Evolutionary conservation across 2,113 vertebrate species (phyloP).

Genomic region (Tyto alba): DNA sequence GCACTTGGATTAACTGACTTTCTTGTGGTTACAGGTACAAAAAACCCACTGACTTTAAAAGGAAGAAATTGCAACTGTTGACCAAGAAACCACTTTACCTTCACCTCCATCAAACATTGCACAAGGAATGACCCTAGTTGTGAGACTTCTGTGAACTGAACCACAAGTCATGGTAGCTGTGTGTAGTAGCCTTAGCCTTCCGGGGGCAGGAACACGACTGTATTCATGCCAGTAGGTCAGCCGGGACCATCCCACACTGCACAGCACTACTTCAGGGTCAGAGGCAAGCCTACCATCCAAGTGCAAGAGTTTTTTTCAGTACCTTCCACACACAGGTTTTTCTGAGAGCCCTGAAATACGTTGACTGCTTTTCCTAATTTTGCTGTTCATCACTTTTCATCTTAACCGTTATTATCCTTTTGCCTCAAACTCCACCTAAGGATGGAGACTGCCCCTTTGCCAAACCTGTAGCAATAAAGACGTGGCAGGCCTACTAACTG

Average conservation of each 20-base stretch:
- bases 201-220: background rate
- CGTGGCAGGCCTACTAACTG: constrained; percentile 51
- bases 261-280: constrained; percentile 45
- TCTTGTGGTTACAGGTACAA: constrained; percentile 86
- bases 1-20: background rate
- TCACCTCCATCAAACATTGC: constrained; percentile 94
- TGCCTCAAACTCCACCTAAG: background rate
- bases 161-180: constrained; percentile 37
- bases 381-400: constrained; percentile 19
- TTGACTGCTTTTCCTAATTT: constrained; percentile 56
- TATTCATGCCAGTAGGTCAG: constrained; percentile 9
- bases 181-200: constrained; percentile 36
- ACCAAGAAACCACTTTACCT: constrained; percentile 99
- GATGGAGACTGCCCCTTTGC: constrained; percentile 16
- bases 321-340: constrained; percentile 58
- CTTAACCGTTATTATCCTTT: background rate
- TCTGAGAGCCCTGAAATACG: constrained; percentile 36
- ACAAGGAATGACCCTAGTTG: constrained; percentile 84
- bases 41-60: constrained; percentile 98
- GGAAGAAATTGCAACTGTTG: constrained; percentile 96
- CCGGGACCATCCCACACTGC: constrained; percentile 3
- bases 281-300: background rate
- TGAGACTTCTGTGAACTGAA: constrained; percentile 52
- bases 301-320: background rate
- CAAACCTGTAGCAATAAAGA: constrained; percentile 68